Conservation (phyloP, 2,888 invertebrate species). For the Tetheella fluctuosa region DNA sequence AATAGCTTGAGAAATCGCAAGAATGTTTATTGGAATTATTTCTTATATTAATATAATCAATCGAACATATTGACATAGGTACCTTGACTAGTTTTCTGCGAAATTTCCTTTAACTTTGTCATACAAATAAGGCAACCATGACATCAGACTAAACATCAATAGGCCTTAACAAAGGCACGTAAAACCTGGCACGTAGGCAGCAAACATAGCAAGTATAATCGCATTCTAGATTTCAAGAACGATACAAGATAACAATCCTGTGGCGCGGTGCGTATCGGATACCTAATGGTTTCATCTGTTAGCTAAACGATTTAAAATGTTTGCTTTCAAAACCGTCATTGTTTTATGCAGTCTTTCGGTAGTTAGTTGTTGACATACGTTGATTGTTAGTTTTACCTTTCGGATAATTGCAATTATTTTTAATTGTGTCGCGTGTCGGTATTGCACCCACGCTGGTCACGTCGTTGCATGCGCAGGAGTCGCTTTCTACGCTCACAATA, state of each 20-base stretch:
- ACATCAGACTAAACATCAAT: not conserved
- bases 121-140: not conserved
- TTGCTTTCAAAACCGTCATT: conserved; percentile 13
- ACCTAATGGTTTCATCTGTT: not conserved
- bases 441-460: conserved; percentile 19
- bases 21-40: too few species aligned
- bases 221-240: not conserved
- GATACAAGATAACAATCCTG: not conserved
- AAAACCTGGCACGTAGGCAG: not conserved
- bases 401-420: conserved; percentile 31
- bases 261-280: not conserved
- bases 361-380: conserved; percentile 19
- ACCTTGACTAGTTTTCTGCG: not conserved
- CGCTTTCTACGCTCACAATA: not conserved
- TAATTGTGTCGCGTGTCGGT: conserved; percentile 30
- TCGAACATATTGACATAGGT: not conserved
- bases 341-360: conserved; percentile 24
- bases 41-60: not conserved
- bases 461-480: conserved; percentile 12
- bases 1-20: too few species aligned
- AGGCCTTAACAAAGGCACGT: conserved; percentile 1
- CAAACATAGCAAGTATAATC: not conserved
- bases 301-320: conserved; percentile 6
- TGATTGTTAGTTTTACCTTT: not conserved
- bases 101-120: not conserved